These are phyloP conservation scores for Tamandua tetradactyla DNA, from an alignment of 2,797 vertebrate genomes.

Conservation along the genomic window DNA sequence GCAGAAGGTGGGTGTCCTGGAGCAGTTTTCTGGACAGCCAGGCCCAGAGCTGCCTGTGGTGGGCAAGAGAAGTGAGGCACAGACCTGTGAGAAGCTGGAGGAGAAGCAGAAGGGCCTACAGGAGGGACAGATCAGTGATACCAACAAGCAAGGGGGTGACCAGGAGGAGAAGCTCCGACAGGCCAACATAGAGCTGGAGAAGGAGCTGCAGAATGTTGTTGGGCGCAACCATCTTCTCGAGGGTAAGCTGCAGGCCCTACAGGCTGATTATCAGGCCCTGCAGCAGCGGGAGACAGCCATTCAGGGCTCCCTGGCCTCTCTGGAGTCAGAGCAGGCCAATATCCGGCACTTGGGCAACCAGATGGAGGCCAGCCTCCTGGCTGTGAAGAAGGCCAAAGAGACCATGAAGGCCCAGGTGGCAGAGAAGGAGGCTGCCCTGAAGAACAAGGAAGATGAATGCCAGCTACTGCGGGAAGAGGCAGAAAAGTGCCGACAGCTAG, in stretches of 20 bases:
- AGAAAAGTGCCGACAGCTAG: conserved; percentile 81
- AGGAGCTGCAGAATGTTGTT: conserved; percentile 85
- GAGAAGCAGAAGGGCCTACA: conserved; percentile 85
- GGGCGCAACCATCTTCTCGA: conserved; percentile 86
- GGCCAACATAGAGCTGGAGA: conserved; percentile 88
- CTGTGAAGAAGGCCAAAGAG: conserved; percentile 86
- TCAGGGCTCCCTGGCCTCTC: conserved; percentile 84
- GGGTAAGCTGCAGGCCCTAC: conserved; percentile 83
- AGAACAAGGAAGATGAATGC: conserved; percentile 84
- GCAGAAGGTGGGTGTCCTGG: conserved; percentile 83
- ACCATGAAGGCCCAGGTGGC: conserved; percentile 86
- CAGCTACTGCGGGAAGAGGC: conserved; percentile 85
- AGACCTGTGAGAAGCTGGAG: conserved; percentile 83
- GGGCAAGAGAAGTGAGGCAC: conserved; percentile 77
- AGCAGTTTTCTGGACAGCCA: conserved; percentile 78
- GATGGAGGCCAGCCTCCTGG: conserved; percentile 87
- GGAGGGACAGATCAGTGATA: conserved; percentile 82
- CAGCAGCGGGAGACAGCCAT: conserved; percentile 88
- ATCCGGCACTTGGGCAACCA: conserved; percentile 87
- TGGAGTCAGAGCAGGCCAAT: conserved; percentile 88
- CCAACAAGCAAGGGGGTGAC: conserved; percentile 78
- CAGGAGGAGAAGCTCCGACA: conserved; percentile 86
- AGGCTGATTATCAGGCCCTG: conserved; percentile 88
- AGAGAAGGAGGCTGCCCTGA: conserved; percentile 84
- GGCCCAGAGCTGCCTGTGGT: neutral